Evolutionary conservation across 2,797 vertebrate genomes (phyloP).

Genomic region (Esox lucius): DNA sequence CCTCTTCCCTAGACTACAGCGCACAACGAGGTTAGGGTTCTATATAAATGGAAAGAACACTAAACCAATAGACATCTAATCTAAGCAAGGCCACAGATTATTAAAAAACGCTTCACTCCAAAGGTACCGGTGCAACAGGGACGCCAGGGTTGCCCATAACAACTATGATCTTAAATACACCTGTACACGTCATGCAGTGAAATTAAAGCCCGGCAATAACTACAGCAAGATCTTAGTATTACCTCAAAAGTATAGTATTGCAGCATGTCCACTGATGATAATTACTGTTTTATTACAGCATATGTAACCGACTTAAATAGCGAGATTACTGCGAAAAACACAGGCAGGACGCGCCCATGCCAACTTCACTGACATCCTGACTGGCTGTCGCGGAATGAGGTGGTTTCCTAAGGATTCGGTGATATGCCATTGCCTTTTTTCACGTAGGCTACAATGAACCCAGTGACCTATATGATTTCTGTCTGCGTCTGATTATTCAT

Average conservation of each 20-base stretch:
- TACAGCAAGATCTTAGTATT: not conserved
- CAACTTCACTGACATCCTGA: conserved; percentile 37
- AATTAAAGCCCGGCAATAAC: not conserved
- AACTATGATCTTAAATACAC: not conserved
- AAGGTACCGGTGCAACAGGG: not conserved
- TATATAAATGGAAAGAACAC: not conserved
- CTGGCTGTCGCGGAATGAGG: conserved; percentile 18
- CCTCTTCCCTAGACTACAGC: no score
- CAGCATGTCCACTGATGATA: not conserved
- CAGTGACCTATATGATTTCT: not conserved
- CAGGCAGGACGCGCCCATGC: conserved; percentile 67
- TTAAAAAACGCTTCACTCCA: not conserved
- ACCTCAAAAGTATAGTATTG: not conserved
- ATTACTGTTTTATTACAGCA: not conserved
- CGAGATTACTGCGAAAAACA: conserved; percentile 2
- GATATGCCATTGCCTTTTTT: conserved; percentile 7
- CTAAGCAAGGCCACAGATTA: not conserved
- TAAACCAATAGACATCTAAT: not conserved
- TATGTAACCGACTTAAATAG: not conserved
- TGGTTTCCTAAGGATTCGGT: not conserved
- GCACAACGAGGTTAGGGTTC: no score
- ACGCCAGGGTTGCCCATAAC: not conserved
- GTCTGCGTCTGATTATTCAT: not conserved
- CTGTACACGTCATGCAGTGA: not conserved
- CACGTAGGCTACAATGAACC: not conserved